Base-by-base conservation (phyloP, 2,797 vertebrate genomes). In the Enteromius thamalakanensis region DNA sequence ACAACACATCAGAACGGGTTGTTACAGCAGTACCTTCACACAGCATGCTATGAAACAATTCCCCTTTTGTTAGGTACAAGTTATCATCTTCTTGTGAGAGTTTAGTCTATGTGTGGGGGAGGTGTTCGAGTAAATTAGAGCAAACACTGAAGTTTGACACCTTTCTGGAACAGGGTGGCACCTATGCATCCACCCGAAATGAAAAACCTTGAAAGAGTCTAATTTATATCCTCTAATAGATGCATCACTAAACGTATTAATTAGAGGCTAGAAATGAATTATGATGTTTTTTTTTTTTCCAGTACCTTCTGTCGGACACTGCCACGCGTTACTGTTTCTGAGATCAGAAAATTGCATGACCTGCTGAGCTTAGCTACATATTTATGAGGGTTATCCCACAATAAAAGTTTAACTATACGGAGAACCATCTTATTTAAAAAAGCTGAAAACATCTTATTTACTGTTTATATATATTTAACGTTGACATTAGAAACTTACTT, bases 311-410 rank as follows among this genome's bases (percentile, higher is more conserved):
- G 47, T 45, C 60, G 37, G 19, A 23, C 32, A 49, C 19, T 86
- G 84, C 84, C 84, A 87, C 82, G 82, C 76, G 65, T 87, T 72
- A 82, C 77, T 53, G 40, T 53, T 64, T 70, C 64, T 3, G 42
- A 84, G 70, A 67, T 78, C 34, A 53, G 53, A 79, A 79, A 47
- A 55, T 17, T 42, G 29, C 71, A 82, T 29, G 23, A 76, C 55
- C 26, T 65, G 40, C 29, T 64, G 34, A 37, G 26, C 15, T 72
- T 17, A 72, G 37, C 37, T 37, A 7, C 4, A 68, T 11, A 68
- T 40, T 40, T 71, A 8, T n/a, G n/a, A 11, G n/a, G n/a, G n/a
- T 23, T 37, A 37, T 9, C 29, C n/a, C 19, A 40, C 10, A 51
- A 23, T 37, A 67, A 40, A 69, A 55, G 1, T 3, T 7, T 80